Conservation (phyloP, 2,113 vertebrate species). For the Phocoena phocoena region DNA sequence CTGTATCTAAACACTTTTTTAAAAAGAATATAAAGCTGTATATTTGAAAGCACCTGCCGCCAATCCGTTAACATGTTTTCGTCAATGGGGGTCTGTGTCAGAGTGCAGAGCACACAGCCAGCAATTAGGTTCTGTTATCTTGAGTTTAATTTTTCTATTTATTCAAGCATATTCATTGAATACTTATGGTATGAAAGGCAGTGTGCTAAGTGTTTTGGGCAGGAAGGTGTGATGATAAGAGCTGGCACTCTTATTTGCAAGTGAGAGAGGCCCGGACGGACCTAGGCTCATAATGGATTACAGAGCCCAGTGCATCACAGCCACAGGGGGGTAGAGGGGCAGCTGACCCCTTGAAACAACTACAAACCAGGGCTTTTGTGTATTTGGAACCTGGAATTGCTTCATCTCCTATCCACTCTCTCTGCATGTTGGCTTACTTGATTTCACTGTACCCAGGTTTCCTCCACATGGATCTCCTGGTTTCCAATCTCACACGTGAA, state of each 20-base stretch:
- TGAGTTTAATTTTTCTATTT: background rate
- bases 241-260: background rate
- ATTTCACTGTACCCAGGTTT: background rate
- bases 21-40: background rate
- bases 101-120: background rate
- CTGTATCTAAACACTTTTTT: background rate
- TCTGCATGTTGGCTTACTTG: background rate
- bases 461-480: background rate
- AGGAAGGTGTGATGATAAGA: background rate
- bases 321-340: background rate
- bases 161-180: background rate
- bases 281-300: background rate
- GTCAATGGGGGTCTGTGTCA: background rate
- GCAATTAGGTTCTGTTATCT: background rate
- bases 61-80: background rate
- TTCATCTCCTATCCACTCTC: background rate
- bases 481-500: background rate
- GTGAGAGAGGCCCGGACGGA: background rate
- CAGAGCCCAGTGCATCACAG: background rate
- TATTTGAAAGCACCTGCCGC: slow-evolving; percentile 27
- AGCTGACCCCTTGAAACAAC: background rate
- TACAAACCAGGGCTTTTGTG: background rate
- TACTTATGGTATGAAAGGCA: background rate
- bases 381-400: background rate
- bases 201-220: background rate